Conservation (phyloP, 2,888 invertebrate species). For the Drosophila seclusa region DNA sequence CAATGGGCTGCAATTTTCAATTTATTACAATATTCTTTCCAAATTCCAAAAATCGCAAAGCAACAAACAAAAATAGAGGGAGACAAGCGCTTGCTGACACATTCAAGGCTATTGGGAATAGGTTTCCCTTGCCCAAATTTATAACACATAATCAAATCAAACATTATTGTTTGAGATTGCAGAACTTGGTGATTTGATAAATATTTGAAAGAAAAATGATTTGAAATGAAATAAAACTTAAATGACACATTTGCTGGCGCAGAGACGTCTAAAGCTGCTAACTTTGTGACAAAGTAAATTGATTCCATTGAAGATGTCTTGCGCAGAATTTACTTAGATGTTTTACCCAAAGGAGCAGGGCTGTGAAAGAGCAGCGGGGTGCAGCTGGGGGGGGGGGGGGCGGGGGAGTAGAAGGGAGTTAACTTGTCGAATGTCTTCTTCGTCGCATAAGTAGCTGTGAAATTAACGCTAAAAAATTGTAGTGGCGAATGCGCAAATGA, state of each 20-base stretch:
- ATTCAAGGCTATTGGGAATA: neutral
- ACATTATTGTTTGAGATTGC: neutral
- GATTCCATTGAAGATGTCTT: conserved; percentile 2
- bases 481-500: conserved; percentile 56
- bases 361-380: neutral
- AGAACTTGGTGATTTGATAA: neutral
- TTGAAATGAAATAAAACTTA: neutral
- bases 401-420: neutral
- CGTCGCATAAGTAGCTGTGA: conserved; percentile 74
- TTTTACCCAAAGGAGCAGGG: conserved; percentile 9
- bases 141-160: neutral
- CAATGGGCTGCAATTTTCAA: neutral
- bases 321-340: conserved; percentile 17
- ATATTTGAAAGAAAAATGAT: neutral
- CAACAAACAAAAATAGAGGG: neutral
- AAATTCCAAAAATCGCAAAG: neutral
- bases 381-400: neutral
- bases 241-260: neutral
- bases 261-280: conserved; percentile 6
- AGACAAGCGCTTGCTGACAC: neutral
- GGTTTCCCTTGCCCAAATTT: neutral
- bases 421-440: conserved; percentile 42
- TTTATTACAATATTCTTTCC: neutral
- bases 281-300: conserved; percentile 28
- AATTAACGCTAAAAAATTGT: conserved; percentile 73